Base-by-base conservation (phyloP, 2,113 vertebrate species). In the Mesitornis unicolor region DNA sequence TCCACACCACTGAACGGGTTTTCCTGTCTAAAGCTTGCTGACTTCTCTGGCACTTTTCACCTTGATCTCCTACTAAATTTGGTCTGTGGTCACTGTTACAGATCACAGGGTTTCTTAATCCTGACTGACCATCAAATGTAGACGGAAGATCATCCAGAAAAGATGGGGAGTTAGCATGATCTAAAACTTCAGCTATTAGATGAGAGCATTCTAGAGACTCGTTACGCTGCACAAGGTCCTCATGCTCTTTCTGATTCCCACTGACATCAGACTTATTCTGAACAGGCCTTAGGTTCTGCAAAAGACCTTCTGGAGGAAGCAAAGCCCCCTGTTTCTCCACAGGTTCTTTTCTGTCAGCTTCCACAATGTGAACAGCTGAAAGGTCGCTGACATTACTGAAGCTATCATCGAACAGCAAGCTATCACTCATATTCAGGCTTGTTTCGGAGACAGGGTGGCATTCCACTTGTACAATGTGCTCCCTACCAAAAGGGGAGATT, bases 331-430 rank as follows among this genome's bases (percentile, higher is more conserved):
- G 92, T 35, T n/a, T 84, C 57, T 71, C 81, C 76, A 67, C 80
- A 75, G 79, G 61, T 15, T 80, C 81, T 48, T 90, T 95, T 84
- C 97, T 95, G 70, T 95, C 89, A 80, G 31, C 33, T 51, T 97
- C 93, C 19, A 43, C 70, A 57, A 96, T 86, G 54, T 83, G 97
- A 65, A 87, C 95, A 78, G 98, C 96, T 71, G 98, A 89, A 75
- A 97, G 97, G 84, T 97, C 97, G 4, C 38, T 84, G 54, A 61
- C 60, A 76, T 98, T 98, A 85, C 96, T 98, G 77, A 99, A 98
- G 97, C 99, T 99, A 89, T 99, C 99, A 90, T 99, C 98, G 83
- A 99, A 99, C 15, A 99, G 96, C 93, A 99, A 99, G 97, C 98
- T 98, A 70, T 98, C 98, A 91, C 99, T 99, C 90, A 98, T 96